Conservation (phyloP, 2,888 invertebrate species). For the Meiosimyza decipiens region DNA sequence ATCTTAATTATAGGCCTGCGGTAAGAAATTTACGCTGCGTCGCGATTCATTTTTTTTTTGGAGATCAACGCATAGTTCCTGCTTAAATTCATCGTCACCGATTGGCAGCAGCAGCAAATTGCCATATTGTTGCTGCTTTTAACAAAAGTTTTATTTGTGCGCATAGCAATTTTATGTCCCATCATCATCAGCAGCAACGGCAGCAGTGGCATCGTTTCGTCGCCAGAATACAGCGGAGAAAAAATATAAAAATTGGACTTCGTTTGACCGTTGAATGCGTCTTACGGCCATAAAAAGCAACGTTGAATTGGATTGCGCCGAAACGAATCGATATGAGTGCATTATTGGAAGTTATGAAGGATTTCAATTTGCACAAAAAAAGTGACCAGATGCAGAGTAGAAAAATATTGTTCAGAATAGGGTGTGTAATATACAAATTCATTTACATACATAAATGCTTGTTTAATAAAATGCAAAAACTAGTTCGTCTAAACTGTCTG, state of each 20-base stretch:
- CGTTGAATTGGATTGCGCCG: slow-evolving; percentile 42
- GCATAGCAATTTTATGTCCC: slow-evolving; percentile 45
- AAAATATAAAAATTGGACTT: background rate
- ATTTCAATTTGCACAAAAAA: slow-evolving; percentile 27
- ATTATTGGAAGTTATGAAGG: slow-evolving; percentile 41
- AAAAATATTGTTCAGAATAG: background rate
- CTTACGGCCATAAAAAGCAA: slow-evolving; percentile 38
- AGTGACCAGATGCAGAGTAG: slow-evolving; percentile 6
- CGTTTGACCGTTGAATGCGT: slow-evolving; percentile 11
- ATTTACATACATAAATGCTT: too few species aligned
- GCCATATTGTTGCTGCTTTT: background rate
- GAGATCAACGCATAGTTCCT: slow-evolving; percentile 48
- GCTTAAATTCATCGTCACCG: slow-evolving; percentile 30
- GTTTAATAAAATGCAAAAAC: too few species aligned
- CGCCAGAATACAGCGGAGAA: background rate
- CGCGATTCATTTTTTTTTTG: slow-evolving; percentile 44
- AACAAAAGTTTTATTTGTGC: background rate
- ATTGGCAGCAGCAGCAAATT: background rate
- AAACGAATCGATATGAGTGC: slow-evolving; percentile 43
- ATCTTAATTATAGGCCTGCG: slow-evolving; percentile 55
- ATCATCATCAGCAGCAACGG: slow-evolving; percentile 38
- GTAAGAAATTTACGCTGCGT: slow-evolving; percentile 43
- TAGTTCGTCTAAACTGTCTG: too few species aligned
- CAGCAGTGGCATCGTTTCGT: background rate
- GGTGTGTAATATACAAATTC: too few species aligned